These are phyloP conservation scores for Lepeophtheirus salmonis DNA, from an alignment of 1,140 invertebrate genomes.

Conservation along the genomic window DNA sequence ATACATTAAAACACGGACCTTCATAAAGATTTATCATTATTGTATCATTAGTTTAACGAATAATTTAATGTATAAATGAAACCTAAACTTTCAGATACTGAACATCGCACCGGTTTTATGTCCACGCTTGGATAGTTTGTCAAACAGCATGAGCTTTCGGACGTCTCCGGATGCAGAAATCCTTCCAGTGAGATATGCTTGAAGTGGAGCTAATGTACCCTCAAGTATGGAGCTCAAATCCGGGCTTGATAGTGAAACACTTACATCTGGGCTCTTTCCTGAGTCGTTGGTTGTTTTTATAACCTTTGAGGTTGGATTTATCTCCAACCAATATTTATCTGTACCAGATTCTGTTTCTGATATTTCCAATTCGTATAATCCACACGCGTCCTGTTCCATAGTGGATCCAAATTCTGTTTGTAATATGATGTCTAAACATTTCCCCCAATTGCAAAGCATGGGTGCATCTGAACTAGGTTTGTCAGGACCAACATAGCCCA, in stretches of 20 bases:
- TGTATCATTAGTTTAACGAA: no score
- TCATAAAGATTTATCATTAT: no score
- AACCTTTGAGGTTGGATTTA: not conserved
- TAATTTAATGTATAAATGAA: no score
- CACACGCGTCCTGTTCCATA: slow-evolving; percentile 9
- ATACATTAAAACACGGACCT: no score
- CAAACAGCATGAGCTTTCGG: slow-evolving; percentile 17
- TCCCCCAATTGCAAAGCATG: slow-evolving; percentile 1
- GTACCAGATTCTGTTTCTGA: slow-evolving; percentile 6
- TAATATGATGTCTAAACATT: slow-evolving; percentile 10
- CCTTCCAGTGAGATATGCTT: slow-evolving; percentile 14
- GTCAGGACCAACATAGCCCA: not conserved
- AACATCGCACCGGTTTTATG: slow-evolving; percentile 16
- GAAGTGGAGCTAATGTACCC: slow-evolving; percentile 10
- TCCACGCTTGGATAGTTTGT: slow-evolving; percentile 14
- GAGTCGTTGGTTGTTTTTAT: not conserved
- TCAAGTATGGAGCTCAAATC: slow-evolving; percentile 8
- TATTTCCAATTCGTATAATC: slow-evolving; percentile 10
- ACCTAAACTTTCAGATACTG: slow-evolving; percentile 15
- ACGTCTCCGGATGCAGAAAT: slow-evolving; percentile 17
- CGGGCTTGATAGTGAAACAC: slow-evolving; percentile 4
- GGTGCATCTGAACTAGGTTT: not conserved
- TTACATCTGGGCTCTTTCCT: slow-evolving; percentile 3
- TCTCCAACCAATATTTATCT: not conserved
- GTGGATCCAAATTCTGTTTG: not conserved